A percentile compares a stretch with the other conserved stretches of the same genome.
phyloP scores from a whole-genome alignment of 2,797 vertebrate species.

The Falco peregrinus region DNA sequence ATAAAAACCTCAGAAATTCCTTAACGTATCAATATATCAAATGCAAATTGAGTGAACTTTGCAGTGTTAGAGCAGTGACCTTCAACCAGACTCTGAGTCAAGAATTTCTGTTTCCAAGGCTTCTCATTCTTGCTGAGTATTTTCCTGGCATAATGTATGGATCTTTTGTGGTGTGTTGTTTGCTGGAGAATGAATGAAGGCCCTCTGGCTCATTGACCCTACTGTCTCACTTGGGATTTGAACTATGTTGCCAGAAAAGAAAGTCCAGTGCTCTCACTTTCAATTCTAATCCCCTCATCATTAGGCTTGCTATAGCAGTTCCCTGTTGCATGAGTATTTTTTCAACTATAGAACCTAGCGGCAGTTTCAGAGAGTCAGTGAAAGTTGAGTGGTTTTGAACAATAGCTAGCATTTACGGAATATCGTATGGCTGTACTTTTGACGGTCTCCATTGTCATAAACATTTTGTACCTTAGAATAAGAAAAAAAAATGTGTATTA shows the following conservation, averaged over 20 bases:
- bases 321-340: not conserved
- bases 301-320: not conserved
- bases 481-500: not conserved
- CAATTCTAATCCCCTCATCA: constrained; percentile 10
- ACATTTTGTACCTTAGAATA: not conserved
- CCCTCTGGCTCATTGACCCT: constrained; percentile 26
- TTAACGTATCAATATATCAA: constrained; percentile 26
- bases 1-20: constrained; percentile 27
- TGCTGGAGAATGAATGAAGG: constrained; percentile 30
- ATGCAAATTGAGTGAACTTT: constrained; percentile 21
- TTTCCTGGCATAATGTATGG: constrained; percentile 43
- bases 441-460: not conserved
- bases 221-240: constrained; percentile 21
- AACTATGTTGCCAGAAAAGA: not conserved
- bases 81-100: constrained; percentile 29
- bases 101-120: constrained; percentile 52
- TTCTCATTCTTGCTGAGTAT: constrained; percentile 32
- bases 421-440: not conserved
- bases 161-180: constrained; percentile 41
- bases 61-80: constrained; percentile 20
- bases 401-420: not conserved
- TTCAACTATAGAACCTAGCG: not conserved
- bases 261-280: constrained; percentile 14
- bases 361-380: not conserved
- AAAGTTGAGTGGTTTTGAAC: not conserved